Base-by-base conservation (phyloP, 2,888 invertebrate genomes). In the Aelia acuminata region DNA sequence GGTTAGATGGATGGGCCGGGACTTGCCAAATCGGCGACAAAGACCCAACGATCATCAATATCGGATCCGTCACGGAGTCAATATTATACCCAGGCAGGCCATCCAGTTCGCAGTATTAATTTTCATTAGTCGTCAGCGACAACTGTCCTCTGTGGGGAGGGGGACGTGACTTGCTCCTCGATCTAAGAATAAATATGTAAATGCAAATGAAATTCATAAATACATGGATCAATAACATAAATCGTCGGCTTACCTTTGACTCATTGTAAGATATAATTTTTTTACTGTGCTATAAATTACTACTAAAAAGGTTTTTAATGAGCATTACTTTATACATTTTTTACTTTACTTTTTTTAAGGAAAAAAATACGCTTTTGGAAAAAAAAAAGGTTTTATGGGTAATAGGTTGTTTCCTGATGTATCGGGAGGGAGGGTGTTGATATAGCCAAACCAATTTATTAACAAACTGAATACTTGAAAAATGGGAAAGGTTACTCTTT, bases 1-100 rank as follows among this genome's bases (percentile, higher is more conserved):
- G 22, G 80, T 47, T 80, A 80, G 80, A 80, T 80, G 80, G 80
- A 80, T 80, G 43, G 80, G 13, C 43, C 80, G 80, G 80, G 15
- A 43, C 80, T 80, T 47, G 80, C 80, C 80, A 80, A 80, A 80
- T 80, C 80, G 80, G 80, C 80, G 80, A 80, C 80, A 80, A 80
- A 80, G 80, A 80, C 22, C 39, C 80, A 15, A 22, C 13, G n/a
- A 7, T 80, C 80, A 80, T 80, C 80, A 80, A 80, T 80, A 80
- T 47, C 22, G n/a, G 47, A 80, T 80, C 80, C 43, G 80, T 80
- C 80, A 80, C 80, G 43, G 80, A n/a, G 43, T 47, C 80, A 47
- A 80, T 80, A 80, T 80, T 47, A 80, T 75, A 35, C 22, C 39
- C 75, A 35, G 35, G 15, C 18, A 39, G 70, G 35, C 31, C 18